These are phyloP conservation scores for Battus philenor DNA, from an alignment of 1,140 invertebrate genomes.

Conservation along the genomic window DNA sequence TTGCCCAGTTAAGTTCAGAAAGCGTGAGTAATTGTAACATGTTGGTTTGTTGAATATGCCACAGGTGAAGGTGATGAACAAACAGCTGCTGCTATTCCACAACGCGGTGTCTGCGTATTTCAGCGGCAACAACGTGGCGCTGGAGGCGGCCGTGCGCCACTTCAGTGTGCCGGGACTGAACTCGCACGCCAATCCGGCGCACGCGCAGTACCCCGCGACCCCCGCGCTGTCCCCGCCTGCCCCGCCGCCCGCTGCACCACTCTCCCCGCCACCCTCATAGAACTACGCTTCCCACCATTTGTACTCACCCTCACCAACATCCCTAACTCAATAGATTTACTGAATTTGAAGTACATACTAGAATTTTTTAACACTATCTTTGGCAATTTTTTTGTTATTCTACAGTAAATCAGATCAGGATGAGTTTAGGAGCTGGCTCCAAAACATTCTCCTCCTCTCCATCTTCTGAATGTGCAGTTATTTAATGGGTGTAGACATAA, in stretches of 20 bases:
- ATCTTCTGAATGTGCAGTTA: too few species aligned
- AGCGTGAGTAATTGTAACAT: too few species aligned
- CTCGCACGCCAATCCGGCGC: constrained; percentile 93
- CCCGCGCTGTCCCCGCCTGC: constrained; percentile 6
- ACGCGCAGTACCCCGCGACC: constrained; percentile 17
- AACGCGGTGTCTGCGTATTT: constrained; percentile 98
- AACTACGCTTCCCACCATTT: not conserved
- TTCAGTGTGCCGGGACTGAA: constrained; percentile 79
- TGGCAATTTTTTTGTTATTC: not conserved
- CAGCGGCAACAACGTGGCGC: constrained; percentile 93
- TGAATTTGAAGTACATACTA: too few species aligned
- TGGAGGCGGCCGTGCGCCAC: constrained; percentile 96
- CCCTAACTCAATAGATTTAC: too few species aligned
- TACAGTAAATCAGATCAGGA: too few species aligned
- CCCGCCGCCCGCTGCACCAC: constrained; percentile 13
- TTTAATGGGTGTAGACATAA: too few species aligned
- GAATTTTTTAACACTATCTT: not conserved
- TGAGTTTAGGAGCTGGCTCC: too few species aligned
- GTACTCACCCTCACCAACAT: not conserved
- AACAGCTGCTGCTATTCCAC: constrained; percentile 95
- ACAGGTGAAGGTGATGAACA: constrained; percentile 99
- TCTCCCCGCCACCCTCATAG: constrained; percentile 8
- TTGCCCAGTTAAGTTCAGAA: too few species aligned
- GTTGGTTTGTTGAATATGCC: too few species aligned
- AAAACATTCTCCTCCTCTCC: too few species aligned